Base-by-base conservation (phyloP, 2,797 vertebrate genomes). In the Onychomys arenicola region DNA sequence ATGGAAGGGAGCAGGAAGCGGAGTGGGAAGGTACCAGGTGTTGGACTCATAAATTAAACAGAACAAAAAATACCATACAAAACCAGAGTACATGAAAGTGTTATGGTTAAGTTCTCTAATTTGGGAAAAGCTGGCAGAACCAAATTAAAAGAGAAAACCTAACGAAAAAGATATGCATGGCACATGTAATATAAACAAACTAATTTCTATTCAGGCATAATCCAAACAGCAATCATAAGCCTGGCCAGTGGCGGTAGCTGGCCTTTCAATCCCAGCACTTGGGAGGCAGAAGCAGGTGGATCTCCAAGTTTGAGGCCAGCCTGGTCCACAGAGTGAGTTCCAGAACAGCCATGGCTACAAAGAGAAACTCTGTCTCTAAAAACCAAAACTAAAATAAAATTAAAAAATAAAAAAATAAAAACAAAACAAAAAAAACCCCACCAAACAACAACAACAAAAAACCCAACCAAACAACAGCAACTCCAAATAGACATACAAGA, bases 101-200 rank as follows among this genome's bases (percentile, higher is more conserved):
- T 59, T 86, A 81, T 21, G 17, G 43, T 32, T 94, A 93, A 71
- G 17, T 91, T 76, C 82, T 93, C 71, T 84, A 75, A 88, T 34
- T 37, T 87, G 81, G 71, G 89, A 89, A 92, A 37, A 57, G 59
- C 23, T 40, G 84, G 59, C 32, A 94, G 34, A 93, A 96, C 57
- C 76, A 93, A 93, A 86, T 40, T 40, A 59, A 93, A 73, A 87
- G 17, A 69, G 23, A 95, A 95, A 57, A 29, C 40, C 5, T 69
- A 86, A 57, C 1, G 23, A 10, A 11, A 84, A 67, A 6, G 11
- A 86, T 8, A 49, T 10, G 32, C 46, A 77, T 46, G 25, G 83
- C 87, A 69, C 37, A 59, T 21, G 25, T n/a, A 75, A 43, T 40
- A 69, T 16, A 10, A 67, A 85, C 12, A 43, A 93, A 14, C 59